Conservation (phyloP, 2,113 vertebrate genomes). For the Gambusia affinis region DNA sequence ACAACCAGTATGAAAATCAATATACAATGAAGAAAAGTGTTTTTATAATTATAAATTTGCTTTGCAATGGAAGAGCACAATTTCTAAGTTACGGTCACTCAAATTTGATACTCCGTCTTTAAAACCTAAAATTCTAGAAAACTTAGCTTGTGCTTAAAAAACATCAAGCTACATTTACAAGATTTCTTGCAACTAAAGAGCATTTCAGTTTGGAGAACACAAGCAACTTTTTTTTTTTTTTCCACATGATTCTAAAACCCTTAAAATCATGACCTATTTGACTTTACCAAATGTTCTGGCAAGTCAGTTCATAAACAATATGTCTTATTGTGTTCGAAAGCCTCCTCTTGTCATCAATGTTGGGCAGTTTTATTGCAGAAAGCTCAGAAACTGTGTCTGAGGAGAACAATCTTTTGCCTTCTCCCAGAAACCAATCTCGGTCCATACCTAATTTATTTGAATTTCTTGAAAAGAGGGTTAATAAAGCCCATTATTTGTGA, state of each 20-base stretch:
- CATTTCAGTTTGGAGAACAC: neutral
- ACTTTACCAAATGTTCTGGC: neutral
- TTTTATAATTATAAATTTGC: neutral
- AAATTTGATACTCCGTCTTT: neutral
- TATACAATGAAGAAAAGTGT: too few relatives aligned
- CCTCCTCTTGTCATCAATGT: neutral
- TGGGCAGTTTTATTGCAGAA: constrained; percentile 15
- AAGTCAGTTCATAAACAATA: neutral
- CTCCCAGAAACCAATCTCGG: constrained; percentile 18
- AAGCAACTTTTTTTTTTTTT: neutral
- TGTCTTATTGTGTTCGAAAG: neutral
- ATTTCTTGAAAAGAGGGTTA: too few relatives aligned
- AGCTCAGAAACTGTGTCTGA: neutral
- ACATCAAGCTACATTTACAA: neutral
- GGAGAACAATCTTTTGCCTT: constrained; percentile 17
- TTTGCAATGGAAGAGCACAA: neutral
- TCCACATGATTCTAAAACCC: neutral
- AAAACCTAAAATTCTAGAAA: too few relatives aligned
- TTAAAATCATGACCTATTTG: neutral
- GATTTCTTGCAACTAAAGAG: neutral
- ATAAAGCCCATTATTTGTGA: too few relatives aligned
- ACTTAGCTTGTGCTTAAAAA: neutral
- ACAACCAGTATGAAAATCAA: too few relatives aligned
- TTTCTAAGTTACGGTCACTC: neutral
- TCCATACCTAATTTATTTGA: neutral